Percentiles rank a stretch among this genome's conserved stretches.
phyloP scores from a whole-genome alignment of 2,113 vertebrate species.

The Halichoeres trimaculatus region DNA sequence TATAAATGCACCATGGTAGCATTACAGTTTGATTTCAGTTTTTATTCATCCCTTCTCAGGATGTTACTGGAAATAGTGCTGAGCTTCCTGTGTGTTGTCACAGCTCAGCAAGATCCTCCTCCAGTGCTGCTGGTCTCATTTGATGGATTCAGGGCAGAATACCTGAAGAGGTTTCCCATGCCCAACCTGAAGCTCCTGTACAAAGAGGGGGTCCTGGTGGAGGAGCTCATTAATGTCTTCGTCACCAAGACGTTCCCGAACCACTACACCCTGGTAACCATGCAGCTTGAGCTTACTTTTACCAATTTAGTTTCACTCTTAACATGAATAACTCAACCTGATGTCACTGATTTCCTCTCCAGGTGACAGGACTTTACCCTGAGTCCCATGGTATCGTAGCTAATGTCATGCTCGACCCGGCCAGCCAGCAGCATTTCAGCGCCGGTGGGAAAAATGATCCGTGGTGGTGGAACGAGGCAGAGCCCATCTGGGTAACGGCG shows the following conservation, averaged over 20 bases:
- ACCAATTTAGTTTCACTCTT: too few species aligned
- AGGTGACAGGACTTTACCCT: slow-evolving; percentile 92
- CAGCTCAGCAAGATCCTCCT: slow-evolving; percentile 32
- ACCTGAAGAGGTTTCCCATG: slow-evolving; percentile 88
- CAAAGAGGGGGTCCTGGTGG: slow-evolving; percentile 89
- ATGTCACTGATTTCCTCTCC: neutral
- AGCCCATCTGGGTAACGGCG: slow-evolving; percentile 93
- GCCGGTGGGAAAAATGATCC: slow-evolving; percentile 80
- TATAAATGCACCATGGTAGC: too few species aligned
- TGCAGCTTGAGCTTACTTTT: too few species aligned
- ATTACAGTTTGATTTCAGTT: neutral
- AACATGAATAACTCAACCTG: neutral
- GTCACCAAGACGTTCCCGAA: slow-evolving; percentile 98
- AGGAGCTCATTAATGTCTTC: slow-evolving; percentile 90
- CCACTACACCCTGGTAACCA: slow-evolving; percentile 90
- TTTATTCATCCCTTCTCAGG: slow-evolving; percentile 19
- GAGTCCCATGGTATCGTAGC: slow-evolving; percentile 95
- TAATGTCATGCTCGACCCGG: slow-evolving; percentile 90
- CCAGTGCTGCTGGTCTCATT: slow-evolving; percentile 93
- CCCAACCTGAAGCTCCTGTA: slow-evolving; percentile 89
- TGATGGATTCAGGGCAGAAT: slow-evolving; percentile 96
- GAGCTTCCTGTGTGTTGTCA: slow-evolving; percentile 57
- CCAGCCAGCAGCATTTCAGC: slow-evolving; percentile 82
- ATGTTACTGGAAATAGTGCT: slow-evolving; percentile 62
- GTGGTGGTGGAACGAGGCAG: slow-evolving; percentile 92